phyloP scores from a whole-genome alignment of 2,113 vertebrate species.

The Trachemys scripta region DNA sequence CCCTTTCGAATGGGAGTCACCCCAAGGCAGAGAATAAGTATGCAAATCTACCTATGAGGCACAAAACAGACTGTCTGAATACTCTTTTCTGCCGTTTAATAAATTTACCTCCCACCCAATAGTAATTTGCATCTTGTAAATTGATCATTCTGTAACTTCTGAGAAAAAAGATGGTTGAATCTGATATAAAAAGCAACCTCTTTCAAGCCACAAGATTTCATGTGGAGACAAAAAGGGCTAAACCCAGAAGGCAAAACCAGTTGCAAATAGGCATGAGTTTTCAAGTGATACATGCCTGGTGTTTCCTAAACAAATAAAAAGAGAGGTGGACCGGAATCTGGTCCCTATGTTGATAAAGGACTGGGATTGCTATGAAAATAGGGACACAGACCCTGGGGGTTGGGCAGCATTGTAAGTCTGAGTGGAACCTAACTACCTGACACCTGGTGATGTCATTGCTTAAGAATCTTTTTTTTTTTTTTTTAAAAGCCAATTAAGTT shows the following conservation, averaged over 20 bases:
- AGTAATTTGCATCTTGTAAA: conserved; percentile 44
- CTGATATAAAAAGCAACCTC: neutral
- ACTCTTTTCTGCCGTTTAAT: conserved; percentile 18
- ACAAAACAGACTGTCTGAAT: conserved; percentile 57
- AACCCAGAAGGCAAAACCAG: neutral
- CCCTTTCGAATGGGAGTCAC: conserved; percentile 42
- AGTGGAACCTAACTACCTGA: neutral
- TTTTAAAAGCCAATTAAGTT: accelerated
- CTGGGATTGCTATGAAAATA: accelerated
- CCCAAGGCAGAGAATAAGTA: conserved; percentile 67
- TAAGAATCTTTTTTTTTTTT: neutral
- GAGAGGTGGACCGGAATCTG: neutral
- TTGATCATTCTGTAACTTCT: neutral
- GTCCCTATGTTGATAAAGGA: neutral
- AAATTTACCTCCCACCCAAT: conserved; percentile 45
- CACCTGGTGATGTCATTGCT: neutral
- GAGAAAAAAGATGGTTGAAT: conserved; percentile 27
- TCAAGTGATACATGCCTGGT: neutral
- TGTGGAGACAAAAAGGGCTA: neutral
- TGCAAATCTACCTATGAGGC: conserved; percentile 62
- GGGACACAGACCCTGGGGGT: accelerated
- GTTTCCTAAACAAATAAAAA: neutral
- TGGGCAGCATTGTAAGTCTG: neutral
- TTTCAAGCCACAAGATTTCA: neutral
- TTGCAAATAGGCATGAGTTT: neutral